A percentile compares a stretch with the other conserved stretches of the same genome.
Evolutionary conservation across 2,113 vertebrate genomes (phyloP).

Genomic region (Coturnix japonica): DNA sequence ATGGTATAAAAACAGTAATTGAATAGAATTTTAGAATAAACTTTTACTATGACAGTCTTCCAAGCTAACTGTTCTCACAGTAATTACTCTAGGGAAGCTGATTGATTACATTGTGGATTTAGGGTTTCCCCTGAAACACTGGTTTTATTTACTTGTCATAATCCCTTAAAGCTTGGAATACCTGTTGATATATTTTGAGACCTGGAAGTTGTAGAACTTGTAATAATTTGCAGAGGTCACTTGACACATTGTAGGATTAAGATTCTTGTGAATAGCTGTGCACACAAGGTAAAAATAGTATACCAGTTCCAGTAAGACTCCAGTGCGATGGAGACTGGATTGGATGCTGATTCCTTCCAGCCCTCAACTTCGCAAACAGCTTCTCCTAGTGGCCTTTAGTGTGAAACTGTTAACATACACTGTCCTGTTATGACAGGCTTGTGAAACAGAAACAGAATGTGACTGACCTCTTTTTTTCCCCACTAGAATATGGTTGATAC

Average conservation of each 20-base stretch:
- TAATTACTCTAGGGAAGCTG: neutral
- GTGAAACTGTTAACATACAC: neutral
- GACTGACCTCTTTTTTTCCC: neutral
- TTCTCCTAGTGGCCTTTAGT: conserved; percentile 51
- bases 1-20: neutral
- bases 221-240: neutral
- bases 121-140: neutral
- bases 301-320: neutral
- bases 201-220: neutral
- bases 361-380: conserved; percentile 43
- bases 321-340: neutral
- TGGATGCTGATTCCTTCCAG: neutral
- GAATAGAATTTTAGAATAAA: neutral
- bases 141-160: neutral
- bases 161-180: neutral
- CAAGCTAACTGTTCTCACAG: neutral
- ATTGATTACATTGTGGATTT: neutral
- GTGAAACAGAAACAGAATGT: neutral
- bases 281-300: neutral
- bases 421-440: neutral
- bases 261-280: neutral
- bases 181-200: conserved; percentile 1
- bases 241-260: neutral
- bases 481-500: neutral
- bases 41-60: neutral